Percentiles rank a stretch among this genome's conserved stretches.
These are phyloP conservation scores for Eledona agricola DNA, from an alignment of 2,888 invertebrate species.

Conservation along the genomic window DNA sequence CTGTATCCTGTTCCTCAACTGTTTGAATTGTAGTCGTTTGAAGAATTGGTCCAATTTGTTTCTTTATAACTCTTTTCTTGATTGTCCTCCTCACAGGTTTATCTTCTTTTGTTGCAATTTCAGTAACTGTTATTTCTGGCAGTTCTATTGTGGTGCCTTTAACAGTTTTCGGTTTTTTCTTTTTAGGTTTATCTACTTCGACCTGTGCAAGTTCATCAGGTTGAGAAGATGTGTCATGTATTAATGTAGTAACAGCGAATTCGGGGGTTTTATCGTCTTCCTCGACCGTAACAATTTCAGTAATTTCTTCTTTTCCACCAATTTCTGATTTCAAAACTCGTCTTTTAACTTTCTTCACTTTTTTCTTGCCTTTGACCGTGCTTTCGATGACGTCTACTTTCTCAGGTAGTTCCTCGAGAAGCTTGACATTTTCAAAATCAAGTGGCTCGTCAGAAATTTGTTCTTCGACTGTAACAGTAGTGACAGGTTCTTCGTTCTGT, in stretches of 20 bases:
- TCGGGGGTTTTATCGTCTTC: too few relatives aligned
- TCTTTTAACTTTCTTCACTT: conserved; percentile 60
- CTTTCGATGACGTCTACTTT: conserved; percentile 38
- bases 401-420: conserved; percentile 45
- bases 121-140: conserved; percentile 60
- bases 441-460: conserved; percentile 42
- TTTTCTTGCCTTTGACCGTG: conserved; percentile 41
- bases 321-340: conserved; percentile 62
- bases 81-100: conserved; percentile 44
- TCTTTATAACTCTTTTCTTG: conserved; percentile 61
- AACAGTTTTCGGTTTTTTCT: too few relatives aligned
- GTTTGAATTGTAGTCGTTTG: conserved; percentile 57
- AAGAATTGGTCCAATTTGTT: conserved; percentile 55
- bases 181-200: too few relatives aligned
- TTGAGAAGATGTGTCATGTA: too few relatives aligned
- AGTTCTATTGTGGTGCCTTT: too few relatives aligned
- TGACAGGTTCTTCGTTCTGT: conserved; percentile 55
- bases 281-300: conserved; percentile 57
- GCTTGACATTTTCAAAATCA: conserved; percentile 36
- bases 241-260: too few relatives aligned
- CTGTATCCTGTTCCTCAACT: conserved; percentile 43
- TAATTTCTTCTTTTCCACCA: conserved; percentile 53
- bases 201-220: too few relatives aligned
- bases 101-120: conserved; percentile 44
- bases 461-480: conserved; percentile 45